Conservation (phyloP, 2,888 invertebrate species). For the Sisyra terminalis region DNA sequence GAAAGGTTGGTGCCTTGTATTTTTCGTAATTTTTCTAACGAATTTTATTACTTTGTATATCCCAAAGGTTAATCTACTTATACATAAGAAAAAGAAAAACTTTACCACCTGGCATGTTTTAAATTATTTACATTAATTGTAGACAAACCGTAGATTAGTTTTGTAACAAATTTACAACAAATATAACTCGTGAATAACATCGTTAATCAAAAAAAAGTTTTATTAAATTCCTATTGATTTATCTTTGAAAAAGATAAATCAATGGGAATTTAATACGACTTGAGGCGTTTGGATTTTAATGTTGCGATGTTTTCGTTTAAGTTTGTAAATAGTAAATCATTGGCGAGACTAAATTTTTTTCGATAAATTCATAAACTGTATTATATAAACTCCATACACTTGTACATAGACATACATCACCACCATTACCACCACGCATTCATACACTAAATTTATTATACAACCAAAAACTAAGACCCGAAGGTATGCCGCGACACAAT, state of each 20-base stretch:
- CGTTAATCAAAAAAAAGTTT: too few relatives aligned
- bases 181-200: too few relatives aligned
- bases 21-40: background rate
- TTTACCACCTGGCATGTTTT: too few relatives aligned
- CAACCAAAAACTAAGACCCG: background rate
- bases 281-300: background rate
- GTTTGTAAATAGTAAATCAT: background rate
- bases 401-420: slow-evolving; percentile 2
- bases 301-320: background rate
- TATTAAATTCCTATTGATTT: too few relatives aligned
- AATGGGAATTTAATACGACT: background rate
- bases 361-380: background rate
- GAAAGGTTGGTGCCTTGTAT: slow-evolving; percentile 31
- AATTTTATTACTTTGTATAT: too few relatives aligned
- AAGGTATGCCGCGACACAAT: slow-evolving; percentile 17
- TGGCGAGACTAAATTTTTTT: background rate
- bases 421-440: background rate
- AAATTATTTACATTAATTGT: too few relatives aligned
- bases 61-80: too few relatives aligned
- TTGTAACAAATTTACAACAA: background rate
- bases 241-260: too few relatives aligned
- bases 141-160: background rate
- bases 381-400: background rate
- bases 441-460: background rate
- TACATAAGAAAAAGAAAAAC: too few relatives aligned